Evolutionary conservation across 1,140 invertebrate species (phyloP).

Genomic region (Saccostrea glomerata): DNA sequence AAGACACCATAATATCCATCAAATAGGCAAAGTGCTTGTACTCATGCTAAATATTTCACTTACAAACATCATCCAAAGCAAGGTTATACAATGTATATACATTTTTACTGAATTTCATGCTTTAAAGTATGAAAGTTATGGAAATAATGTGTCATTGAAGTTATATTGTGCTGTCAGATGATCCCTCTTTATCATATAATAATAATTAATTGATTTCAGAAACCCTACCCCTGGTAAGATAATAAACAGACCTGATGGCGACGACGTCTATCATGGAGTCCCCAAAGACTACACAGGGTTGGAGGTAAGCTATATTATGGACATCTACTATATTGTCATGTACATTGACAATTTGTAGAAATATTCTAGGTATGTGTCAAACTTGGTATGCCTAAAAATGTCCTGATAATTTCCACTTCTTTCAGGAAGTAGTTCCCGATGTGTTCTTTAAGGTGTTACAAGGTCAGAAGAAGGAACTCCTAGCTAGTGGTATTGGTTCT

Average conservation of each 20-base stretch:
- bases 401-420: background rate
- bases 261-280: constrained; percentile 83
- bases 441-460: constrained; percentile 82
- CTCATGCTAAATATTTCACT: background rate
- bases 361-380: too few species aligned
- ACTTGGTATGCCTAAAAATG: too few species aligned
- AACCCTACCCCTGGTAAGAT: constrained; percentile 83
- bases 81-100: too few species aligned
- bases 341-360: too few species aligned
- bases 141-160: too few species aligned
- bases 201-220: constrained; percentile 66
- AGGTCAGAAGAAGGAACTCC: constrained; percentile 80
- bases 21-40: background rate
- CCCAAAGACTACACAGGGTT: constrained; percentile 82
- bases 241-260: constrained; percentile 83
- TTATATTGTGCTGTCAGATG: too few species aligned
- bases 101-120: too few species aligned
- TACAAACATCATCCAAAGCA: too few species aligned
- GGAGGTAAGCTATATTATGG: constrained; percentile 48
- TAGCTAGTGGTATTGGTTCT: constrained; percentile 76
- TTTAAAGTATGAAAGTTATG: too few species aligned
- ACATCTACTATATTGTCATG: background rate
- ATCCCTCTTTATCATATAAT: too few species aligned
- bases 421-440: constrained; percentile 81
- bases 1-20: background rate